phyloP scores from a whole-genome alignment of 1,140 invertebrate genomes.

The Catajapyx aquilonaris region DNA sequence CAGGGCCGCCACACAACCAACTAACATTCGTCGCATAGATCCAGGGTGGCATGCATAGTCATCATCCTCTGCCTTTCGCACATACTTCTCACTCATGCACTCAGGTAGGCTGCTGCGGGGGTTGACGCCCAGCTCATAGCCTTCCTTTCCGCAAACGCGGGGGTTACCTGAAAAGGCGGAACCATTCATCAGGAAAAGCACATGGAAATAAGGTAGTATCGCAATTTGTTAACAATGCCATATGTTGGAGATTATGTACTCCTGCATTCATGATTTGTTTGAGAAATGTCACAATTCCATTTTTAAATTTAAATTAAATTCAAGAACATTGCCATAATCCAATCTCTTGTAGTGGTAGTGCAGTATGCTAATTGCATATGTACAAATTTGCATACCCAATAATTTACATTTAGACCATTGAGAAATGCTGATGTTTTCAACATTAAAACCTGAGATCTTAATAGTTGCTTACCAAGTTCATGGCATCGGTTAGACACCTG shows the following conservation, averaged over 20 bases:
- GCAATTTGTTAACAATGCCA: background rate
- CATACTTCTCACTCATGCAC: background rate
- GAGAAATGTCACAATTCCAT: background rate
- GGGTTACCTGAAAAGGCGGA: background rate
- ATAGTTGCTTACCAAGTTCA: background rate
- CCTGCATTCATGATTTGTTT: background rate
- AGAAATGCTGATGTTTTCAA: too few species aligned
- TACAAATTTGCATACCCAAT: background rate
- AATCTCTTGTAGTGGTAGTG: background rate
- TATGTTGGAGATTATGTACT: background rate
- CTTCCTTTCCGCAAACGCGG: background rate
- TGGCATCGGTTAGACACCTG: background rate
- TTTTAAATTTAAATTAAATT: background rate
- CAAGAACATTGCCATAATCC: background rate
- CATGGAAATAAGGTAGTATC: background rate
- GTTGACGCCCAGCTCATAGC: background rate
- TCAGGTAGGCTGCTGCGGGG: background rate
- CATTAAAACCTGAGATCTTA: too few species aligned
- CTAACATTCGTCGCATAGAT: too few species aligned
- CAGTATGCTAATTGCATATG: background rate
- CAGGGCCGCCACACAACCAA: too few species aligned
- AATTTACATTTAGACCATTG: background rate
- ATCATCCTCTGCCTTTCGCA: too few species aligned
- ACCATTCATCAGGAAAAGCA: background rate
- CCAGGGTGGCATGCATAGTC: too few species aligned